These are phyloP conservation scores for Ophiodon elongatus DNA, from an alignment of 2,113 vertebrate genomes.

Conservation along the genomic window DNA sequence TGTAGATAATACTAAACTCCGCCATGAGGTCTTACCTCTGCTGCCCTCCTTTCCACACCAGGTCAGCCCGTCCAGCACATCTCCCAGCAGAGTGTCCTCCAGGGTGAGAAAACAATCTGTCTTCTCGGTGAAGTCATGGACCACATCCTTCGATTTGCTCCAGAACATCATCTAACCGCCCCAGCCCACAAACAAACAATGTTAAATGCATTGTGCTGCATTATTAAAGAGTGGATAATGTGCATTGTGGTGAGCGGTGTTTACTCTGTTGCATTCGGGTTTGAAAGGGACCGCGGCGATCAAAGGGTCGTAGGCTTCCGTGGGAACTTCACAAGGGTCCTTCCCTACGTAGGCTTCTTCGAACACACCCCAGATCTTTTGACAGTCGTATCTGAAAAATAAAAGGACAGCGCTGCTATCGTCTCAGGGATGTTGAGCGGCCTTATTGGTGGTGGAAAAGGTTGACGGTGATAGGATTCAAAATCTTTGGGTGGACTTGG, in stretches of 20 bases:
- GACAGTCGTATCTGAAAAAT: conserved; percentile 62
- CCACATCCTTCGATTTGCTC: conserved; percentile 88
- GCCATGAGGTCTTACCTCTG: conserved; percentile 52
- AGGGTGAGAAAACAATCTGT: conserved; percentile 81
- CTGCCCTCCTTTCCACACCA: conserved; percentile 89
- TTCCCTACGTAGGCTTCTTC: conserved; percentile 66
- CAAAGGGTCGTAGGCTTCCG: conserved; percentile 71
- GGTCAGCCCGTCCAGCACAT: conserved; percentile 78
- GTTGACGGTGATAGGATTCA: too few relatives aligned
- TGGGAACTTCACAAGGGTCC: conserved; percentile 70
- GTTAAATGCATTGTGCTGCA: background rate
- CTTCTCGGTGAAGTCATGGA: conserved; percentile 76
- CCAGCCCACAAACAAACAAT: background rate
- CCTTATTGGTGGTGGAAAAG: too few relatives aligned
- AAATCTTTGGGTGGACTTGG: too few relatives aligned
- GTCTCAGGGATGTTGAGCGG: too few relatives aligned
- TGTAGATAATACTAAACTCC: too few relatives aligned
- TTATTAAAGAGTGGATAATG: background rate
- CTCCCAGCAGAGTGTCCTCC: conserved; percentile 90
- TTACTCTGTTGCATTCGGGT: conserved; percentile 75
- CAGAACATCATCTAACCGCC: conserved; percentile 88
- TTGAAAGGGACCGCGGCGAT: conserved; percentile 19
- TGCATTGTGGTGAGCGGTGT: background rate
- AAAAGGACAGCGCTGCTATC: too few relatives aligned
- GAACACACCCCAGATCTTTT: conserved; percentile 69